Evolutionary conservation across 2,113 vertebrate species (phyloP).

Genomic region (Crotalus tigris): DNA sequence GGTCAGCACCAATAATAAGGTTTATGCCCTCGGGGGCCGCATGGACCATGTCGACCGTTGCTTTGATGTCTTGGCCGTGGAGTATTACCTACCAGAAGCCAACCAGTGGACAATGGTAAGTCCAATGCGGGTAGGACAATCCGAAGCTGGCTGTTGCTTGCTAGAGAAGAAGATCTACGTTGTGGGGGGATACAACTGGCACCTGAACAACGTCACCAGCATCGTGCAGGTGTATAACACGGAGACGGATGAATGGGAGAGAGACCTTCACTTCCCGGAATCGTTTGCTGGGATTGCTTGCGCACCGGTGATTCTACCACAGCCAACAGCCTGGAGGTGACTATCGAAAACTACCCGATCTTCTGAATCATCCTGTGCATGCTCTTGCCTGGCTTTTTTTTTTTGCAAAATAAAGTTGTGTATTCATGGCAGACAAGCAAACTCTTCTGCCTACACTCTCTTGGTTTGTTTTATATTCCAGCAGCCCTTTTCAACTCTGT

Average conservation of each 20-base stretch:
- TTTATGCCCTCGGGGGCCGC: slow-evolving; percentile 90
- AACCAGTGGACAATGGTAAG: slow-evolving; percentile 94
- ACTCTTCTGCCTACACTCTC: not conserved
- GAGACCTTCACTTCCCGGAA: slow-evolving; percentile 95
- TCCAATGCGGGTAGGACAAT: slow-evolving; percentile 93
- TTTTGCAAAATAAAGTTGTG: slow-evolving; percentile 2
- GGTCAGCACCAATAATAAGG: slow-evolving; percentile 73
- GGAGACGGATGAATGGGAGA: slow-evolving; percentile 92
- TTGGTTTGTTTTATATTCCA: slow-evolving; percentile 20
- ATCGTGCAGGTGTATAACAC: slow-evolving; percentile 97
- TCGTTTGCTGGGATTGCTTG: slow-evolving; percentile 92
- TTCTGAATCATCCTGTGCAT: not conserved
- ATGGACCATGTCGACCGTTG: slow-evolving; percentile 97
- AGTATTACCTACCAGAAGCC: slow-evolving; percentile 86
- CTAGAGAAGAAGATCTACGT: slow-evolving; percentile 89
- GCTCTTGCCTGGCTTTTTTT: not conserved
- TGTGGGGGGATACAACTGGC: slow-evolving; percentile 96
- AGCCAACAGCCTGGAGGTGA: slow-evolving; percentile 74
- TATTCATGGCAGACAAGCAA: slow-evolving; percentile 9
- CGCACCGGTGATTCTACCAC: slow-evolving; percentile 82
- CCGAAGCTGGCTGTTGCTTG: slow-evolving; percentile 90
- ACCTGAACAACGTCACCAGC: slow-evolving; percentile 95
- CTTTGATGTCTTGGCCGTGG: slow-evolving; percentile 89
- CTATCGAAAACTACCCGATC: rapidly evolving
- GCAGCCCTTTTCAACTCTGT: not conserved